Evolutionary conservation across 1,140 invertebrate species (phyloP), one percentile per base, ranked within the genome.

Genomic region (Camponotus vicinus): DNA sequence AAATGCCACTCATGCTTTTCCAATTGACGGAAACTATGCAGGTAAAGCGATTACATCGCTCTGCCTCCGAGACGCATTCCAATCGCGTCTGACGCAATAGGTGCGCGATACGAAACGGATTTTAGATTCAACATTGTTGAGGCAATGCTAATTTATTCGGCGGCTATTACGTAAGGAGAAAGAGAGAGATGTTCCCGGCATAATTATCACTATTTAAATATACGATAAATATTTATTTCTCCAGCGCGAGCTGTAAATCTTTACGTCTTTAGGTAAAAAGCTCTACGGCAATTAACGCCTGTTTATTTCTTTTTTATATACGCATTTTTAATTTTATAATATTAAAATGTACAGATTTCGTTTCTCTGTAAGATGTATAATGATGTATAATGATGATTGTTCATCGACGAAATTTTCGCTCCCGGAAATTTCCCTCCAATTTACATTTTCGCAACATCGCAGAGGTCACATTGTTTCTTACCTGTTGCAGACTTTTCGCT

Each of bases 401-500:
- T 76, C 21, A 11, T 3, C 4, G 8, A 11, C 40, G 8, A 52
- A 32, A 52, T 42, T 18, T 64, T 64, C n/a, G 13, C 45, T 21
- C 55, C 8, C 1, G 18, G 69, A 42, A 69, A 21, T 27, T 45
- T 15, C 18, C 49, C 49, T 5, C 49, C 15, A 18, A 52, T 34
- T 77, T 32, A 7, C 13, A n/a, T 45, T 61, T 59, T 57, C 52
- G 21, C 15, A 61, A 73, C n/a, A 52, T 80, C 73, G 64, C 40
- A 40, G 61, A 89, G 75, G 52, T 86, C 83, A 40, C 67, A 15
- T 78, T 61, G 63, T 71, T 75, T 69, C 88, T 89, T 89, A 90
- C 89, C 89, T 90, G 89, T 90, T 90, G 88, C 89, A 42, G 49
- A 75, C 40, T 32, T 52, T 27, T 37, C 57, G 37, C 75, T 83